Conservation (phyloP, 2,113 vertebrate genomes). For the Eublepharis macularius region DNA sequence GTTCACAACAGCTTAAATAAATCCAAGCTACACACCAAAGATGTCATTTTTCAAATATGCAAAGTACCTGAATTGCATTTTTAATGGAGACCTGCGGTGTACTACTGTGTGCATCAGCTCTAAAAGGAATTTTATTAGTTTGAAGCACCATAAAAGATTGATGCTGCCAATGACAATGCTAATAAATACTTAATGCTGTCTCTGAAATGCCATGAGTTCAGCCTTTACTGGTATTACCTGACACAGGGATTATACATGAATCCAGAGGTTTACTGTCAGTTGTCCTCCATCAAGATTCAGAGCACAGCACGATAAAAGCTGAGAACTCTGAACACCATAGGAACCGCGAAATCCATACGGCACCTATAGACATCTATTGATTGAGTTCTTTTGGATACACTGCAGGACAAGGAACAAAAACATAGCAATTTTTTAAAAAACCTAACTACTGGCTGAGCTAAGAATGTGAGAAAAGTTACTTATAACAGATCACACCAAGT, state of each 20-base stretch:
- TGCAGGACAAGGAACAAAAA: neutral
- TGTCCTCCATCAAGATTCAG: neutral
- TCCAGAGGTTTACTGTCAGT: neutral
- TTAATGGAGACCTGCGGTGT: neutral
- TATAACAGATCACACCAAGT: neutral
- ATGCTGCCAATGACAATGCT: constrained; percentile 4
- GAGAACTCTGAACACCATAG: neutral
- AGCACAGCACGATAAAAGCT: neutral
- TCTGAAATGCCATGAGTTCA: neutral
- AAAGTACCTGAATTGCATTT: neutral
- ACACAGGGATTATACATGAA: neutral
- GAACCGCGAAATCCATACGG: neutral
- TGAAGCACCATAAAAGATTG: constrained; percentile 19
- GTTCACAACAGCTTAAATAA: neutral
- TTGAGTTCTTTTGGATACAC: too few species aligned
- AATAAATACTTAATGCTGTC: constrained; percentile 17
- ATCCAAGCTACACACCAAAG: neutral
- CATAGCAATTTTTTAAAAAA: neutral
- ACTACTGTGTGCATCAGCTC: neutral
- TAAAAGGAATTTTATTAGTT: constrained; percentile 5
- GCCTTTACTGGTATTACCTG: neutral
- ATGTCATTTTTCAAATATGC: neutral
- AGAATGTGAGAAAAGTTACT: neutral
- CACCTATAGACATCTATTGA: neutral
- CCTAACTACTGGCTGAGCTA: neutral